A percentile compares a stretch with the other conserved stretches of the same genome.
Evolutionary conservation across 2,113 vertebrate species (phyloP).

Genomic region (Spheniscus mendiculus): DNA sequence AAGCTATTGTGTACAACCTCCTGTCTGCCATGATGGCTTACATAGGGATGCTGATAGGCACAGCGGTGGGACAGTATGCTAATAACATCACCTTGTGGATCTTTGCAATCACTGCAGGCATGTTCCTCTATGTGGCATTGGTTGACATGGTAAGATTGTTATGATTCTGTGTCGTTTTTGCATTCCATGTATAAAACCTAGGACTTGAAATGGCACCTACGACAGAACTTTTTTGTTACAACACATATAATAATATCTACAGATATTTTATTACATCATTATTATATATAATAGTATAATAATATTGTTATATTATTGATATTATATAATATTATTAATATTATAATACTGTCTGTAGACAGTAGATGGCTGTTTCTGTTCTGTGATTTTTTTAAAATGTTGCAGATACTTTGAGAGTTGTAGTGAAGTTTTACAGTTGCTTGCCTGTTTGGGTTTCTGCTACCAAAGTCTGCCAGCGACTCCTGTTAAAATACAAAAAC

Average conservation of each 20-base stretch:
- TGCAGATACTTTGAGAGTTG: background rate
- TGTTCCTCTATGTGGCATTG: conserved; percentile 98
- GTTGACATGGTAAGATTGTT: conserved; percentile 92
- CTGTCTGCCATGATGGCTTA: conserved; percentile 98
- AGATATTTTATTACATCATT: no score
- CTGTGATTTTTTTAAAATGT: background rate
- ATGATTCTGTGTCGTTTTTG: background rate
- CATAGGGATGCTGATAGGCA: conserved; percentile 94
- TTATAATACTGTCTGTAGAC: background rate
- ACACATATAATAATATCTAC: no score
- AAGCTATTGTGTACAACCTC: conserved; percentile 96
- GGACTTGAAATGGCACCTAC: background rate
- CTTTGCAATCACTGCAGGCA: conserved; percentile 96
- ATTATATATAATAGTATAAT: no score
- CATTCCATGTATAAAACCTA: background rate
- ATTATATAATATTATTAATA: no score
- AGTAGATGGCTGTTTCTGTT: background rate
- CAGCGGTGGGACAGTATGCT: conserved; percentile 93
- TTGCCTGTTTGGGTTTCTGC: background rate
- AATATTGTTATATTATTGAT: no score
- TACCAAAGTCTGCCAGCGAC: background rate
- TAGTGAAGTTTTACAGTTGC: background rate
- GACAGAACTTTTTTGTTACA: background rate
- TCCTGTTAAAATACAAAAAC: background rate
- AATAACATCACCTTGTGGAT: conserved; percentile 97